Base-by-base conservation (phyloP, 23 tunicate genomes). In the Botrylloides violaceus region DNA sequence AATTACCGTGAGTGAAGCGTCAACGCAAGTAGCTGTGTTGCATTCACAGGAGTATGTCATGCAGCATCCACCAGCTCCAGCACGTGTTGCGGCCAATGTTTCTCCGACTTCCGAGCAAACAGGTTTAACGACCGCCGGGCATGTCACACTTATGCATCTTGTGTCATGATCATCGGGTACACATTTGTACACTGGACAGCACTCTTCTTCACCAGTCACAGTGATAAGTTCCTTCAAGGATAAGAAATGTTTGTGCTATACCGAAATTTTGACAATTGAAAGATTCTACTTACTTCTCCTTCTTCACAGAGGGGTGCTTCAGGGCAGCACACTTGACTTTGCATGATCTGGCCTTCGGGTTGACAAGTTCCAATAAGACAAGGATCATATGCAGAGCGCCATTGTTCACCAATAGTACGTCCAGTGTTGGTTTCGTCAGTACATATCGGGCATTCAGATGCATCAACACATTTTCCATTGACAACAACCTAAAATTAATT, bases 31-130 rank as follows among this genome's bases (percentile, higher is more conserved):
- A 4, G 80, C 84, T 1, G 88, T 32, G 53, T 81, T 73, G 72
- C 98, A 93, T 72, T 85, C 95, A 78, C 98, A 93, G 28, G 80
- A 65, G 66, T 93, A 93, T 33, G 80, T 72, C 47, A 86, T 39
- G 59, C 98, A 93, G 39, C 98, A 85, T 35, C 38, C 71, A 60
- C 63, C 73, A 33, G 84, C 76, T 77, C 88, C 94, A 15, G 78
- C 36, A n/a, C 84, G 81, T 3, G 60, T 79, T 20, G 86, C 85
- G 49, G 49, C 74, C 85, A 81, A 79, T 60, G 68, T 53, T 65
- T 83, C 89, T 18, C 97, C 97, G 34, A 90, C 79, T 6, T 31
- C 32, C 15, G 84, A 72, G 50, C 97, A 90, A 25, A 80, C 79
- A 65, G 97, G 97, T 78, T 82, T 77, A 20, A 79, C 62, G 68